A percentile compares a stretch with the other conserved stretches of the same genome.
Evolutionary conservation across 1,140 invertebrate genomes (phyloP).

Genomic region (Heliconius himera): DNA sequence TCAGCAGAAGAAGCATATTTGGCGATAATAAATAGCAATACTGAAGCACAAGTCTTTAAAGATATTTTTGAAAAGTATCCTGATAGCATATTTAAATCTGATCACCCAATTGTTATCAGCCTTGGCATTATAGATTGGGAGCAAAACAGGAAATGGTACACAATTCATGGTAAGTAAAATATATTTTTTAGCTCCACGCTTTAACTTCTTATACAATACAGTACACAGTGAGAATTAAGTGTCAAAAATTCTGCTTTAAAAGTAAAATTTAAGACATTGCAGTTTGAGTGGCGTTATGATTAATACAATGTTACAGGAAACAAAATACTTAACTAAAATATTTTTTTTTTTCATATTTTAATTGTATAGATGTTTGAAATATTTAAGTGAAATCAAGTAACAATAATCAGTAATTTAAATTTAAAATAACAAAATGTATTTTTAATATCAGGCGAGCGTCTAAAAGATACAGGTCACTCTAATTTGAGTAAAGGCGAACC

Average conservation of each 20-base stretch:
- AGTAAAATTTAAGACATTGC: too few relatives aligned
- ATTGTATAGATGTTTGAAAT: too few relatives aligned
- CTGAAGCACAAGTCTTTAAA: neutral
- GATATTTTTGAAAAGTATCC: neutral
- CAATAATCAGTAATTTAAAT: too few relatives aligned
- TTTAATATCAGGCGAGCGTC: neutral
- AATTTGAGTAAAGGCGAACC: neutral
- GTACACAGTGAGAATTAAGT: too few relatives aligned
- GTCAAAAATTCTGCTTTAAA: too few relatives aligned
- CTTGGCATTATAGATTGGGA: neutral
- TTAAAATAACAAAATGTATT: neutral
- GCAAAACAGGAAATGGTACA: neutral
- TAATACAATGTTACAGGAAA: too few relatives aligned
- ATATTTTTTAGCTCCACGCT: too few relatives aligned
- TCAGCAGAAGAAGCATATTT: conserved; percentile 1
- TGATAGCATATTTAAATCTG: neutral
- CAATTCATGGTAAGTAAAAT: neutral
- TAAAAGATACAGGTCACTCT: neutral
- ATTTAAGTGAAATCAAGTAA: too few relatives aligned
- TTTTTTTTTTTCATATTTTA: too few relatives aligned
- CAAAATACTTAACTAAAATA: too few relatives aligned
- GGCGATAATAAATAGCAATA: conserved; percentile 13
- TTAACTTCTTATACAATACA: too few relatives aligned
- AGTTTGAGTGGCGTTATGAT: too few relatives aligned
- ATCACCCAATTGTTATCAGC: neutral